These are phyloP conservation scores for Scaptomyza parva DNA, from an alignment of 2,888 invertebrate species.

Conservation along the genomic window DNA sequence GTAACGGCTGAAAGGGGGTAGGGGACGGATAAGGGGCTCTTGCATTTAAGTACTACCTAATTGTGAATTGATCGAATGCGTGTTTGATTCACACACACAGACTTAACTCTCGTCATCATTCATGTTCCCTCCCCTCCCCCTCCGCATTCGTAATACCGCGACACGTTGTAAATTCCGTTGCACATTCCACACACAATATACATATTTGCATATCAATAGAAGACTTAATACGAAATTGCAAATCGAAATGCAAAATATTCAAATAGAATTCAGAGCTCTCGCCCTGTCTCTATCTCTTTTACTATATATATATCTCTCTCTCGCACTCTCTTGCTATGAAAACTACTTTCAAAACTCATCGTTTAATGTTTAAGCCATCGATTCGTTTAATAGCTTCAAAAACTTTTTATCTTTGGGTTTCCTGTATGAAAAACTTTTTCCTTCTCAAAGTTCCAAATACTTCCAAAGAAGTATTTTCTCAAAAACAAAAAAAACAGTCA, in stretches of 20 bases:
- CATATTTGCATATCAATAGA: background rate
- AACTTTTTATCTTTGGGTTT: no score
- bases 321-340: background rate
- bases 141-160: background rate
- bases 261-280: background rate
- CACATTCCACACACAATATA: no score
- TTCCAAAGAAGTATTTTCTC: no score
- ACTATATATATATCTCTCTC: background rate
- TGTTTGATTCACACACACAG: conserved; percentile 49
- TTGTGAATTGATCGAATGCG: conserved; percentile 40
- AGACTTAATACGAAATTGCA: background rate
- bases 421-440: no score
- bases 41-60: conserved; percentile 13
- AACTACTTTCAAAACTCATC: no score
- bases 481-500: no score
- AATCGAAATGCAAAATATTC: background rate
- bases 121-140: no score
- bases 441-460: no score
- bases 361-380: no score
- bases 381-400: no score
- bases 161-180: background rate
- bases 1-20: background rate
- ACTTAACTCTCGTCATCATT: no score
- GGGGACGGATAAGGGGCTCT: no score
- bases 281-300: background rate